Conservation (phyloP, 2,113 vertebrate genomes). For the Gyps fulvus region DNA sequence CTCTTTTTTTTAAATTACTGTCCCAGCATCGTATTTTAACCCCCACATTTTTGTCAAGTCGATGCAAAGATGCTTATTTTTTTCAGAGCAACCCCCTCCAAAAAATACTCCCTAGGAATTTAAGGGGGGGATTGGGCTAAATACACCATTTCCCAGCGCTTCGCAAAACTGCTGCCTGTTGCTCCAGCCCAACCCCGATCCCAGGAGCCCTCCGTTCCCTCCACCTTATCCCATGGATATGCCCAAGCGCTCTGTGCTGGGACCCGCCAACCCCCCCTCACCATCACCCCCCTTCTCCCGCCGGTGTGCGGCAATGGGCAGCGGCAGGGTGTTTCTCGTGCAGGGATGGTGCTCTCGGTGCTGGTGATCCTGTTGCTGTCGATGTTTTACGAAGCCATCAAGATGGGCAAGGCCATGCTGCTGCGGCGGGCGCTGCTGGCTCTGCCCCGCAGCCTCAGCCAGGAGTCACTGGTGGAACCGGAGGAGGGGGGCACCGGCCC, state of each 20-base stretch:
- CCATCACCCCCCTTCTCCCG: accelerated
- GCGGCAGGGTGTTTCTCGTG: background rate
- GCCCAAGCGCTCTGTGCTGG: accelerated
- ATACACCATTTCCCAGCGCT: accelerated
- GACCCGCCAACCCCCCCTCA: accelerated
- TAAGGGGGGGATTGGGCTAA: background rate
- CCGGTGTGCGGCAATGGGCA: accelerated
- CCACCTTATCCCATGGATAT: accelerated
- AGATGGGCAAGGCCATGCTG: conserved; percentile 83
- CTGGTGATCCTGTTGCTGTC: conserved; percentile 85
- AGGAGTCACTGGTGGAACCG: conserved; percentile 31
- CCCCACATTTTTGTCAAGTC: accelerated
- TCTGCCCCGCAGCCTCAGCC: conserved; percentile 4
- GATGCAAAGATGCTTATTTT: accelerated
- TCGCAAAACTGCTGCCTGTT: background rate
- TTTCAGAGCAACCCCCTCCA: background rate
- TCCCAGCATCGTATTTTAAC: background rate
- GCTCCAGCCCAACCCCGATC: accelerated
- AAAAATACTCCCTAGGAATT: background rate
- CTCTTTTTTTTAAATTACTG: background rate
- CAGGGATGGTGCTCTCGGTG: conserved; percentile 88
- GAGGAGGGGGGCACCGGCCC: background rate
- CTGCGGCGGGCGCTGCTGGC: conserved; percentile 10
- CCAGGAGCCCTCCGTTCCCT: background rate
- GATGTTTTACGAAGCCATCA: conserved; percentile 85